These are phyloP conservation scores for Pseudorectes ferrugineus DNA, from an alignment of 2,113 vertebrate genomes.

Conservation along the genomic window DNA sequence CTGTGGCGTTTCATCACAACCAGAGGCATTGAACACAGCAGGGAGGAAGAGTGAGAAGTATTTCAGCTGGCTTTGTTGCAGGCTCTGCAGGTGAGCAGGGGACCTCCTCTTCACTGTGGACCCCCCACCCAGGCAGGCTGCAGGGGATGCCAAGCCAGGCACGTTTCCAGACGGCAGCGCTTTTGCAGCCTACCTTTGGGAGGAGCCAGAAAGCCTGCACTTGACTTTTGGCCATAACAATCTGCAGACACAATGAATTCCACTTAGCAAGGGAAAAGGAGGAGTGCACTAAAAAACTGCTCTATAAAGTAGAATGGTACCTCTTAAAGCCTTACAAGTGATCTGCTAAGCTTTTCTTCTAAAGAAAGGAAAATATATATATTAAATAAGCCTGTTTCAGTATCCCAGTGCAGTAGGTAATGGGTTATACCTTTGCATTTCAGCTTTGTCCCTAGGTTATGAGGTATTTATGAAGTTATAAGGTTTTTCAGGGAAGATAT, in stretches of 20 bases:
- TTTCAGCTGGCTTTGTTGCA: neutral
- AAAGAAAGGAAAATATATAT: neutral
- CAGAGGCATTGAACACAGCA: neutral
- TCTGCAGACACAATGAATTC: constrained; percentile 30
- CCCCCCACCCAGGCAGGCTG: neutral
- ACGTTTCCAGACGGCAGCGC: accelerated
- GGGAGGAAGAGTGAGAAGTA: neutral
- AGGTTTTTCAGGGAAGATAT: neutral
- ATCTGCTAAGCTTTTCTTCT: neutral
- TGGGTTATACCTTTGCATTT: neutral
- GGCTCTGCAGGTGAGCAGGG: neutral
- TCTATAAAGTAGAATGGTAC: neutral
- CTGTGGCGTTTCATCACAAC: neutral
- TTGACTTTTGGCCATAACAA: neutral
- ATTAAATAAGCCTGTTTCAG: neutral
- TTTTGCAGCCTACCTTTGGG: neutral
- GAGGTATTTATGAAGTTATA: neutral
- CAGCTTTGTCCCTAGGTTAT: neutral
- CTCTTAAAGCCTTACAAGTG: neutral
- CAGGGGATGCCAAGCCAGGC: neutral
- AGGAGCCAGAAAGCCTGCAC: neutral
- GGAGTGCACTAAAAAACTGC: neutral
- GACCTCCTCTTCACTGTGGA: neutral
- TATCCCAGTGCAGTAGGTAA: neutral
- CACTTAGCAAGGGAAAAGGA: neutral